phyloP scores from a whole-genome alignment of 1,140 invertebrate species.

The Drosophila pseudoananassae region DNA sequence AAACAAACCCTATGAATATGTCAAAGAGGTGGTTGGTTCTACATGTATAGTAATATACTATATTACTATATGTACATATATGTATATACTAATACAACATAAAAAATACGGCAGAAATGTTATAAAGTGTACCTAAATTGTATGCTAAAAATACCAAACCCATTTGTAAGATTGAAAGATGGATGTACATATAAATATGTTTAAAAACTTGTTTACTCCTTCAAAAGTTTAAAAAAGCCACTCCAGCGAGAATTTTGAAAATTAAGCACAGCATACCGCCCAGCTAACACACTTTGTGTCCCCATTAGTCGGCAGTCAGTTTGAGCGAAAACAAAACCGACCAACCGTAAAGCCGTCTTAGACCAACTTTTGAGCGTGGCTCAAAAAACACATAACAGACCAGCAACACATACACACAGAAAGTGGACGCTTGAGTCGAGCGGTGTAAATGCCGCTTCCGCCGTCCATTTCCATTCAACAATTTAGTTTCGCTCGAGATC shows the following conservation, averaged over 20 bases:
- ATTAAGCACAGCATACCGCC: conserved; percentile 13
- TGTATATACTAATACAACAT: no score
- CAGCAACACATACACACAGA: conserved; percentile 11
- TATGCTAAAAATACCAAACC: no score
- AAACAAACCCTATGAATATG: not conserved
- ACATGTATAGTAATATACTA: no score
- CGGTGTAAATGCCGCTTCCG: conserved; percentile 55
- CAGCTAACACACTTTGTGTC: conserved; percentile 21
- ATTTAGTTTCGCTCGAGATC: conserved; percentile 79
- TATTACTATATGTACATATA: no score
- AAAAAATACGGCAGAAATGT: no score
- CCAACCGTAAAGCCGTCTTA: conserved; percentile 69
- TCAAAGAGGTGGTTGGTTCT: conserved; percentile 27
- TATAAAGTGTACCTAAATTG: no score
- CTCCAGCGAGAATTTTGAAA: not conserved
- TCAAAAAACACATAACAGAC: conserved; percentile 33
- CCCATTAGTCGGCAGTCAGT: conserved; percentile 57
- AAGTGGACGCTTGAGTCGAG: conserved; percentile 30
- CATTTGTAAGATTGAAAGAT: no score
- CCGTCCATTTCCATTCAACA: conserved; percentile 55
- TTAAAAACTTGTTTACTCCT: not conserved
- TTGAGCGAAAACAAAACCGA: conserved; percentile 66
- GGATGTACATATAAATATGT: no score
- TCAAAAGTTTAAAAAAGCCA: not conserved
- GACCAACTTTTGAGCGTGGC: conserved; percentile 62